A percentile compares a stretch with the other conserved stretches of the same genome.
Evolutionary conservation across 2,888 invertebrate genomes (phyloP).

Genomic region (Hirtodrosophila alboralis): DNA sequence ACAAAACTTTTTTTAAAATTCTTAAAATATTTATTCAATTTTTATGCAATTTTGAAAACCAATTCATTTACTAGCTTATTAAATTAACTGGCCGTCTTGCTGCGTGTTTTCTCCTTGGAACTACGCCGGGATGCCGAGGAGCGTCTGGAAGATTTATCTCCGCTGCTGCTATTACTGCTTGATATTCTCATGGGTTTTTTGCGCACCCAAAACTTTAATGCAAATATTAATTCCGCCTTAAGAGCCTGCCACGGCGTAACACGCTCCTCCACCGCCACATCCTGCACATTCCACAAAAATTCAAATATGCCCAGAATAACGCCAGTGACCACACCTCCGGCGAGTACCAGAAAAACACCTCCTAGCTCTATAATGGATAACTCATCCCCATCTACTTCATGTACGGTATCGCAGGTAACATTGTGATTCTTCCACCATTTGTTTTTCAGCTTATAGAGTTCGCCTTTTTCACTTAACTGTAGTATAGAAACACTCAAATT

Average conservation of each 20-base stretch:
- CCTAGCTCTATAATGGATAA: slow-evolving; percentile 89
- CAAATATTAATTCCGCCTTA: slow-evolving; percentile 89
- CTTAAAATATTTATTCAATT: slow-evolving; percentile 29
- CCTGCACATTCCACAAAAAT: slow-evolving; percentile 92
- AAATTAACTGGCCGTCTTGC: slow-evolving; percentile 58
- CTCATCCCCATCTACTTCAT: slow-evolving; percentile 81
- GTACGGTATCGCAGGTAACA: slow-evolving; percentile 80
- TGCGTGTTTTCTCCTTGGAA: slow-evolving; percentile 69
- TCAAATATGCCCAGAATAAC: slow-evolving; percentile 92
- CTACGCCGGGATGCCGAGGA: slow-evolving; percentile 68
- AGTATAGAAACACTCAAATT: slow-evolving; percentile 94
- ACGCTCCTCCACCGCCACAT: slow-evolving; percentile 90
- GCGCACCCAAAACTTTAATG: slow-evolving; percentile 89
- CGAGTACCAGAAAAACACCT: slow-evolving; percentile 94
- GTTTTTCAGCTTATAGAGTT: slow-evolving; percentile 91
- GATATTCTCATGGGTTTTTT: slow-evolving; percentile 88
- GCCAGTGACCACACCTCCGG: slow-evolving; percentile 89
- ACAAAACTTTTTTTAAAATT: background rate
- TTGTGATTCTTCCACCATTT: slow-evolving; percentile 95
- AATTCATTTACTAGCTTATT: slow-evolving; percentile 5
- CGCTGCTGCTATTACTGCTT: slow-evolving; percentile 57
- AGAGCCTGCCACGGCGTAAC: slow-evolving; percentile 90
- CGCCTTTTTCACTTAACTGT: slow-evolving; percentile 94
- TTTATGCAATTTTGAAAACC: slow-evolving; percentile 4
- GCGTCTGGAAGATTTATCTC: slow-evolving; percentile 66